Base-by-base conservation (phyloP, 2,113 vertebrate genomes). In the Echinops telfairi region DNA sequence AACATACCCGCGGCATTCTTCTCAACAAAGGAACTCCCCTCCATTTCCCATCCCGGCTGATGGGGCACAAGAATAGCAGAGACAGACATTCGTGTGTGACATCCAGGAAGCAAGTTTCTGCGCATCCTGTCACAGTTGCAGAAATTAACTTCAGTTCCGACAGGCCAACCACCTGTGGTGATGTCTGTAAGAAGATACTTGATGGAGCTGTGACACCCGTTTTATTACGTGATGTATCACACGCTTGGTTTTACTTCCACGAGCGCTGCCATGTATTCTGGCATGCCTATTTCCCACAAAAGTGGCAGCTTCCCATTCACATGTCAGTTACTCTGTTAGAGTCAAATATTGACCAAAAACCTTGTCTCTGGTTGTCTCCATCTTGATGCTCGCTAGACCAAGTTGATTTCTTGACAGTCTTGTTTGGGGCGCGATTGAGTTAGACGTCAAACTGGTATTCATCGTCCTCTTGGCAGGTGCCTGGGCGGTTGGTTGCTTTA, bases 1-100 rank as follows among this genome's bases (percentile, higher is more conserved):
- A 95, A 95, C 94, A 88, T 96, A 88, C 9, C 1, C 91, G 92
- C 88, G 91, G 62, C 91, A 94, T 96, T 95, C 92, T 95, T 97
- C 93, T 96, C 97, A 97, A 62, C 98, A 98, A 92, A 97, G 98
- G 98, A 98, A 98, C 97, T 98, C 98, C 98, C 98, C 87, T 83
- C 81, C 66, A 47, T 97, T 98, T 98, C 98, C 98, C 96, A 94
- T 97, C 89, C 92, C 86, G 68, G 70, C 86, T 95, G 93, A 86
- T 96, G 93, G 89, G 90, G 95, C 90, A 93, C 91, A 96, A 86
- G 91, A 93, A 94, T 57, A 57, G 92, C 79, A 86, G 76, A 22
- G 66, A 36, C 6, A 36, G 97, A 95, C 93, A 85, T 79, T 88
- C 60, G n/a, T 1, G n/a, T 96, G 97, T n/a, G 3, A 94, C 95